phyloP scores from a whole-genome alignment of 2,797 vertebrate species.

The Bovichtus variegatus region DNA sequence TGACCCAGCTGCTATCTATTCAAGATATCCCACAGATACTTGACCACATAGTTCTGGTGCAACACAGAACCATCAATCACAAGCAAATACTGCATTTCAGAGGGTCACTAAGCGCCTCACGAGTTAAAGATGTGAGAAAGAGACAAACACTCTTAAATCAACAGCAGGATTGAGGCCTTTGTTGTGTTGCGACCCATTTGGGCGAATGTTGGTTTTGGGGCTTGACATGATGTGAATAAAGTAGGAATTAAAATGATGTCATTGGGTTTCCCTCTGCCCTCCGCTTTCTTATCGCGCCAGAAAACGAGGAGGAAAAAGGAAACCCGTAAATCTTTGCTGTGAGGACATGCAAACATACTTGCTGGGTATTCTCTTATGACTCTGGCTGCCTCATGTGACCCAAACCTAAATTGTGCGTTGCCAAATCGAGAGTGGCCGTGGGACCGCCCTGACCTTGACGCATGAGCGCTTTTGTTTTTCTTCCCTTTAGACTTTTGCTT shows the following conservation, averaged over 20 bases:
- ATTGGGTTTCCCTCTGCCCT: background rate
- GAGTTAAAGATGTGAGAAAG: background rate
- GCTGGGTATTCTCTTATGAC: background rate
- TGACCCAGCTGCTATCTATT: background rate
- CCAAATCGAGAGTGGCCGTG: constrained; percentile 13
- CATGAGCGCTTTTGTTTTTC: constrained; percentile 45
- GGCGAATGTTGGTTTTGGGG: constrained; percentile 14
- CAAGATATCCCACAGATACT: constrained; percentile 14
- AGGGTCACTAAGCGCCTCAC: background rate
- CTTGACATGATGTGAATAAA: background rate
- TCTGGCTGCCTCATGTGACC: background rate
- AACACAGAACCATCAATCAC: constrained; percentile 34
- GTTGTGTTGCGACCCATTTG: background rate
- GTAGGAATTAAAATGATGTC: background rate
- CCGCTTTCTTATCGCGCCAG: background rate
- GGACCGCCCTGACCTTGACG: constrained; percentile 23
- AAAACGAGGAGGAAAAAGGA: constrained; percentile 34
- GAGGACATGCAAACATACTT: background rate
- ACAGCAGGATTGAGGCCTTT: constrained; percentile 1
- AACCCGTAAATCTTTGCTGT: constrained; percentile 14
- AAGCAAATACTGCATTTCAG: constrained; percentile 1
- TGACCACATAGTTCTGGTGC: background rate
- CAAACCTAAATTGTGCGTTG: background rate
- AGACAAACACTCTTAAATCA: constrained; percentile 18
- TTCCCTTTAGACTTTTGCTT: constrained; percentile 40